phyloP scores from a whole-genome alignment of 2,888 invertebrate genomes.

The Lamellibrachia columna region DNA sequence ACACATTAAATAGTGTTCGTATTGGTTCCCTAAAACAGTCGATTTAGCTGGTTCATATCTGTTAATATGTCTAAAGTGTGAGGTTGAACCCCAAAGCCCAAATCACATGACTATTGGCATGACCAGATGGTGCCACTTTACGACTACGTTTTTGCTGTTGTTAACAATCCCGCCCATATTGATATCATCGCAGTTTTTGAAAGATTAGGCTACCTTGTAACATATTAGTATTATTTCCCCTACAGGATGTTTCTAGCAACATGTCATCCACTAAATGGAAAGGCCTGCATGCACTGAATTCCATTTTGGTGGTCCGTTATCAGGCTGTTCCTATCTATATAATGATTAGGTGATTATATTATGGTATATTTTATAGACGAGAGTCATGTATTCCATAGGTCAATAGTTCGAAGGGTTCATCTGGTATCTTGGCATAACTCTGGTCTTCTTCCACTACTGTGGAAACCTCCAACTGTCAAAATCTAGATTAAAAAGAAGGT shows the following conservation, averaged over 20 bases:
- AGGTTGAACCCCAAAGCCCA: too few relatives aligned
- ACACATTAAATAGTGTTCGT: too few relatives aligned
- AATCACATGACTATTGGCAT: too few relatives aligned
- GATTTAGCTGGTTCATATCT: too few relatives aligned
- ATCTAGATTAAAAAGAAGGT: not conserved
- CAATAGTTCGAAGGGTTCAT: not conserved
- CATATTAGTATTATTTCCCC: not conserved
- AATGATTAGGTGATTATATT: not conserved
- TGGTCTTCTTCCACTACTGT: not conserved
- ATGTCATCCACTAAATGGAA: not conserved
- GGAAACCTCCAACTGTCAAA: not conserved
- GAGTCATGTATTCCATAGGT: not conserved
- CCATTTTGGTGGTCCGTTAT: not conserved
- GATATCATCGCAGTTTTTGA: not conserved
- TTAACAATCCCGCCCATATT: too few relatives aligned
- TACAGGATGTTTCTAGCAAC: not conserved
- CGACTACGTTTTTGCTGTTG: too few relatives aligned
- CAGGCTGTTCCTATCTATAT: not conserved
- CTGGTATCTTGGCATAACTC: not conserved
- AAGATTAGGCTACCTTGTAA: not conserved
- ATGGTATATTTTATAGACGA: not conserved
- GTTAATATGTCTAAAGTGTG: too few relatives aligned
- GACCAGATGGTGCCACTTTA: too few relatives aligned
- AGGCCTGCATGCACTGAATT: not conserved
- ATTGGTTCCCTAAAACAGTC: too few relatives aligned